Evolutionary conservation across 2,888 invertebrate species (phyloP), one percentile per base, ranked within the genome.

Genomic region (Cyclophora punctaria): DNA sequence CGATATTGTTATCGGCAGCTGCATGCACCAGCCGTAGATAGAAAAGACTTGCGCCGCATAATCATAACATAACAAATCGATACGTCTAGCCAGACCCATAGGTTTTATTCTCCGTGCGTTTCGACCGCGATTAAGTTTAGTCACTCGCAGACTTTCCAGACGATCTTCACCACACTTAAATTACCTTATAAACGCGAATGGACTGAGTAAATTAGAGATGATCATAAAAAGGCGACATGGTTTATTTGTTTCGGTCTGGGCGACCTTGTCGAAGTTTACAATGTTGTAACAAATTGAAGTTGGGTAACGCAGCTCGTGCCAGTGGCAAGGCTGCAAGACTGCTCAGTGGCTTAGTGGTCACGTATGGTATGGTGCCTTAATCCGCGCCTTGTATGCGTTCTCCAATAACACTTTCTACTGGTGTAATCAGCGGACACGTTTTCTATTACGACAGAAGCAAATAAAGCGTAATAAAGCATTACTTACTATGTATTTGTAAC

Each of bases 361-460:
- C 59, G 59, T 61, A 54, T 49, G 62, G 62, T 58, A 54, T 49
- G 62, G 62, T 58, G 63, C 60, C 58, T 64, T 73, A 73, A 76
- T 73, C 73, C 70, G 64, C 69, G 64, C 61, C 56, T 57, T 59
- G 64, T 63, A 66, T 64, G 64, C 59, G 56, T 50, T 55, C 41
- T 52, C 48, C 48, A 63, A 61, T 62, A 71, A 66, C 70, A 74
- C 77, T 76, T 75, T 78, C 75, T 70, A 77, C 57, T 56, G 56
- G 57, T 62, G 37, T 37, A 37, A 37, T 37, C 37, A 37, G 5
- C 37, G 5, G 37, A 37, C 37, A 37, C 37, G 37, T 37, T 37
- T 37, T 37, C 37, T 37, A 5, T 37, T 37, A 37, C 37, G 37
- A 37, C 37, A 37, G 4, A 5, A 37, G 5, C 37, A 20, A 20